Conservation (phyloP, 2,797 vertebrate species). For the Zalophus californianus region DNA sequence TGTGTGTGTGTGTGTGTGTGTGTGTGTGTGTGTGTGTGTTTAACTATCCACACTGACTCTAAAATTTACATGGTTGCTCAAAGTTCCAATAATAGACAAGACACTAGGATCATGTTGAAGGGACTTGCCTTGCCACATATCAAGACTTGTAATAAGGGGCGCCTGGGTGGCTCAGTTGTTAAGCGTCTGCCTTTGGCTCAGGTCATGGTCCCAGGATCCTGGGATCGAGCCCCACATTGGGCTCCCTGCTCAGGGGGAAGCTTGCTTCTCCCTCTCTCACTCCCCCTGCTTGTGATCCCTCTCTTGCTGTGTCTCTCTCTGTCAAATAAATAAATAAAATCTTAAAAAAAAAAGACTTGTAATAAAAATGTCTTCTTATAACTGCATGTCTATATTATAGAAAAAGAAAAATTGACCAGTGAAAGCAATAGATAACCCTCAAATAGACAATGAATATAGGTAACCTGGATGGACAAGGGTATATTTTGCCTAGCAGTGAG, state of each 20-base stretch:
- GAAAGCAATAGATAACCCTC: neutral
- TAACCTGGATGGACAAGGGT: too few species aligned
- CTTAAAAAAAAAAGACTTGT: neutral
- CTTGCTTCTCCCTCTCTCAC: too few species aligned
- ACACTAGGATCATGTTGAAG: neutral
- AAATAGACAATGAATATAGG: neutral
- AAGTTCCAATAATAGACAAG: too few species aligned
- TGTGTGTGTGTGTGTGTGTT: neutral
- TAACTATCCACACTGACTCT: neutral
- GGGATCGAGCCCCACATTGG: too few species aligned
- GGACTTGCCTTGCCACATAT: neutral
- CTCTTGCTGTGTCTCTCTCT: too few species aligned
- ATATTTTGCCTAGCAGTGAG: neutral
- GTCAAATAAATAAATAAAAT: too few species aligned
- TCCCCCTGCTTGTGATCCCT: too few species aligned
- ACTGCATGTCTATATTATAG: neutral
- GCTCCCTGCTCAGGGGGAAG: too few species aligned
- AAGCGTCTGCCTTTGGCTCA: too few species aligned
- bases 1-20: neutral
- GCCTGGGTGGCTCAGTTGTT: too few species aligned
- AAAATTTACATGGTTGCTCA: neutral
- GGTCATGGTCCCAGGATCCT: too few species aligned
- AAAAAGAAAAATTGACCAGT: neutral
- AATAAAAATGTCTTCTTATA: neutral
- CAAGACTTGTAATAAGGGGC: neutral